Percentiles rank a stretch among this genome's conserved stretches.
These are phyloP conservation scores for Ammodytes marinus DNA, from an alignment of 2,113 vertebrate species.

Conservation along the genomic window DNA sequence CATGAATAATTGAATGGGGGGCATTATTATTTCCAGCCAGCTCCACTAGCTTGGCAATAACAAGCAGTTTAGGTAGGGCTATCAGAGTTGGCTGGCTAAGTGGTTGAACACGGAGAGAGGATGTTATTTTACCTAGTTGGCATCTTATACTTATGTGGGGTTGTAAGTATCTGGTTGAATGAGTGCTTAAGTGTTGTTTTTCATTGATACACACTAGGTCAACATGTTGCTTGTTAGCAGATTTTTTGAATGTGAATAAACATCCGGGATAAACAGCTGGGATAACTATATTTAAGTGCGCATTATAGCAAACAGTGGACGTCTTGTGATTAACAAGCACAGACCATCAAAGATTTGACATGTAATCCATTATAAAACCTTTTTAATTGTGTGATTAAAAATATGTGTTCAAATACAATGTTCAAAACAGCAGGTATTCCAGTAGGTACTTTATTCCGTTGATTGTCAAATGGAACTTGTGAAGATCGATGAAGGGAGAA, in stretches of 20 bases:
- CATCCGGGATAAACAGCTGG: not conserved
- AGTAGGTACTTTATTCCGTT: conserved; percentile 28
- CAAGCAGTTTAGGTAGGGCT: conserved; percentile 73
- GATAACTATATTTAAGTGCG: not conserved
- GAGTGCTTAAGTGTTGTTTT: conserved; percentile 53
- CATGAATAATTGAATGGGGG: conserved; percentile 90
- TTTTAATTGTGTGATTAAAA: not conserved
- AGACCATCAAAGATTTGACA: conserved; percentile 5
- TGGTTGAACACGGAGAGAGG: conserved; percentile 71
- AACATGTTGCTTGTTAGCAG: conserved; percentile 33
- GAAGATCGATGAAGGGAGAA: conserved; percentile 30
- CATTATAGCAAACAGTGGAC: conserved; percentile 2
- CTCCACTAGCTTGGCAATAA: conserved; percentile 77
- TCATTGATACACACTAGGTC: conserved; percentile 18
- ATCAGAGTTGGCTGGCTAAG: conserved; percentile 66
- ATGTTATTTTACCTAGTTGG: conserved; percentile 74
- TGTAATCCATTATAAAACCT: not conserved
- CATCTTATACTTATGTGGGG: conserved; percentile 67
- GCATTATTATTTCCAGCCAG: conserved; percentile 75
- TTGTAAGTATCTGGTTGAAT: conserved; percentile 74
- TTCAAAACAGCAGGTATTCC: conserved; percentile 42
- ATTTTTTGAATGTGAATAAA: conserved; percentile 33
- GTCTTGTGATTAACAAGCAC: conserved; percentile 1
- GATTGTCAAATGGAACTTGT: conserved; percentile 33
- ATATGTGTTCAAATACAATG: not conserved